Evolutionary conservation across 2,113 vertebrate species (phyloP).

Genomic region (Dicaeum eximium): DNA sequence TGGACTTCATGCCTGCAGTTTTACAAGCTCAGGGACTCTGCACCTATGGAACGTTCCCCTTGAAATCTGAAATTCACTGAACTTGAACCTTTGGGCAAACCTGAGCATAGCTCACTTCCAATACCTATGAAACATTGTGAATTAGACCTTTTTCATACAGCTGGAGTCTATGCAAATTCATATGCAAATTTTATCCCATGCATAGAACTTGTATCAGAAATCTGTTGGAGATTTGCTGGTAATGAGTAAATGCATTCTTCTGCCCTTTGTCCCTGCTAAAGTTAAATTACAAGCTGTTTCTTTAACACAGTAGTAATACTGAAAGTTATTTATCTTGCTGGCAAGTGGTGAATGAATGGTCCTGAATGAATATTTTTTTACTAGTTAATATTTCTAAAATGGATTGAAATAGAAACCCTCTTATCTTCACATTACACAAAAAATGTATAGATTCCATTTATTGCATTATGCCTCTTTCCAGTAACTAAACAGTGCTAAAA

Average conservation of each 20-base stretch:
- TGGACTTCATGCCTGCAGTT: not conserved
- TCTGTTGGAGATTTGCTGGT: not conserved
- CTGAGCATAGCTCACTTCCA: not conserved
- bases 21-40: conserved; percentile 21
- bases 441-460: not conserved
- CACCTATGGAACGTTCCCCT: not conserved
- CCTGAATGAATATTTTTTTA: not conserved
- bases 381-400: not conserved
- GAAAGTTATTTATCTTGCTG: not conserved
- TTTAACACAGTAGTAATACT: not conserved
- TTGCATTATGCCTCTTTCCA: not conserved
- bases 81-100: conserved; percentile 1
- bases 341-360: not conserved
- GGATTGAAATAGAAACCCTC: not conserved
- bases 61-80: conserved; percentile 19
- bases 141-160: not conserved
- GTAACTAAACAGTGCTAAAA: not conserved
- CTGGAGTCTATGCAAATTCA: not conserved
- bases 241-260: not conserved
- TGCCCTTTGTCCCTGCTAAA: not conserved
- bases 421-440: not conserved
- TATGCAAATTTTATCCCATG: not conserved
- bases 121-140: not conserved
- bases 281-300: not conserved
- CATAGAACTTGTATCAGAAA: not conserved